A percentile compares a stretch with the other conserved stretches of the same genome.
These are phyloP conservation scores for Sisyra terminalis DNA, from an alignment of 2,888 invertebrate genomes.

Conservation along the genomic window DNA sequence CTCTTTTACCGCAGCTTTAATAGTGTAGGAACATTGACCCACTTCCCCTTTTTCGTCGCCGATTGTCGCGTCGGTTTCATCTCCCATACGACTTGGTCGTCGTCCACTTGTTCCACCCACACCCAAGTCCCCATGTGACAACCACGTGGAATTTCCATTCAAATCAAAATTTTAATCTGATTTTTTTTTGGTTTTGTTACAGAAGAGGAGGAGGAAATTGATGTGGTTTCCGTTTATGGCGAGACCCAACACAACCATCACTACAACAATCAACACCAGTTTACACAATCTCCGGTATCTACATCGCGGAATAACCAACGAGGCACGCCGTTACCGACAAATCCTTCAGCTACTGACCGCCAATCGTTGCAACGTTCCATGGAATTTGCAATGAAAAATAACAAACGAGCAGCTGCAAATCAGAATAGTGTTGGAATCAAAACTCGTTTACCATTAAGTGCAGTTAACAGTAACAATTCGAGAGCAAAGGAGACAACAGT, in stretches of 20 bases:
- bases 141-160: no score
- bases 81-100: no score
- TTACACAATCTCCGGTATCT: no score
- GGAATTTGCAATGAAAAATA: slow-evolving; percentile 34
- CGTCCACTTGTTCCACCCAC: no score
- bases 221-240: slow-evolving; percentile 53
- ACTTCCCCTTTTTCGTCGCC: no score
- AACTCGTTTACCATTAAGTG: slow-evolving; percentile 10
- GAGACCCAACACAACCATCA: slow-evolving; percentile 23
- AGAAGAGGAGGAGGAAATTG: slow-evolving; percentile 71
- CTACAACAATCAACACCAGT: slow-evolving; percentile 12
- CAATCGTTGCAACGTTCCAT: slow-evolving; percentile 46
- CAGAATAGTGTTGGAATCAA: slow-evolving; percentile 9
- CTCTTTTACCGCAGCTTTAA: no score
- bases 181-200: slow-evolving; percentile 28
- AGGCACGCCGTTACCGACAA: slow-evolving; percentile 38
- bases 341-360: slow-evolving; percentile 51
- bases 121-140: no score
- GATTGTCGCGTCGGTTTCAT: no score
- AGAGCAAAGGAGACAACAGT: neutral
- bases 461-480: slow-evolving; percentile 2
- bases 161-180: no score
- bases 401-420: neutral
- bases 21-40: no score
- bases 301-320: slow-evolving; percentile 22